Base-by-base conservation (phyloP, 2,888 invertebrate species). In the Vanessa cardui region DNA sequence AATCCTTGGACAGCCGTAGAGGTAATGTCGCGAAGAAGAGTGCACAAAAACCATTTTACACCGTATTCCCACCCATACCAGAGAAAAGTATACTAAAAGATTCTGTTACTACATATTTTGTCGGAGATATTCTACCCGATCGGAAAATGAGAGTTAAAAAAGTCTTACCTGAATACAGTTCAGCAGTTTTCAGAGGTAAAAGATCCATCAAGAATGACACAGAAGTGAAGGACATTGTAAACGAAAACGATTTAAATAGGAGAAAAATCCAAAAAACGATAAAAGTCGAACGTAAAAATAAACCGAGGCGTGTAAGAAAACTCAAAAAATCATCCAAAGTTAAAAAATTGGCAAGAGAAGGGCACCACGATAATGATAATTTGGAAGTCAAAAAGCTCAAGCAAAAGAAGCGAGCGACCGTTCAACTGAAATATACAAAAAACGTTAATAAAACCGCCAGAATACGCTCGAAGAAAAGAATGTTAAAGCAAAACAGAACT, bases 101-200 rank as follows among this genome's bases (percentile, higher is more conserved):
- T 0, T 83, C 85, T 0, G 82, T 85, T 2, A 88, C 84, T 52
- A 81, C 80, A 0, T 81, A 80, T 62, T 86, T 87, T 50, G 79
- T 81, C 6, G 45, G 75, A 3, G 79, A 80, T 2, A 65, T 71
- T 3, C 45, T 49, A 6, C 45, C 44, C 2, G 77, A 81, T 6
- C 73, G 75, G 44, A 86, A 82, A 58, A 31, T 74, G 0, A 80
- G 85, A 66, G 80, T 85, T 0, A 87, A 88, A 68, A 90, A 74
- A 54, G 68, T 70, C n/a, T 76, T 77, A 69, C 63, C 71, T 0
- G 71, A 68, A 49, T 70, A 70, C 31, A 54, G 54, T n/a, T 47
- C 59, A 5, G 18, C 65, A n/a, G 31, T 71, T 16, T 63, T 64
- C 18, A 72, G 76, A 56, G 33, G 58, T 6, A 76, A 74, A 58